Percentiles rank a stretch among this genome's conserved stretches.
Conservation (phyloP, 2,888 invertebrate species). For the Sphaeridia pumilis region DNA sequence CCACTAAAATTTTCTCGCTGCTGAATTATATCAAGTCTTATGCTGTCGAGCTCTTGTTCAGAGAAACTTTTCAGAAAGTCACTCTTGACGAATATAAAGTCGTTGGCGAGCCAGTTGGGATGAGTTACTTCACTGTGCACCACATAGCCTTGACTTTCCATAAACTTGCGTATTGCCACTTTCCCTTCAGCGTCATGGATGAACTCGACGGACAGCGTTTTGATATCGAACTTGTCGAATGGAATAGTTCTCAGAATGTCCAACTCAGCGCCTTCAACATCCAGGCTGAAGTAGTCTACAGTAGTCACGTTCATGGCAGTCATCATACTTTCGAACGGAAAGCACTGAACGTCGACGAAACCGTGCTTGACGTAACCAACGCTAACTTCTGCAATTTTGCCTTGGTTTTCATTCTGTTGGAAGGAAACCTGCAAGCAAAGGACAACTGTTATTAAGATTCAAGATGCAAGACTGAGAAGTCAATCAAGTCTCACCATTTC, state of each 20-base stretch:
- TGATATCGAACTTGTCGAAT: slow-evolving; percentile 44
- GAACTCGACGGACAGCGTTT: slow-evolving; percentile 41
- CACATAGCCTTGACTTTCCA: slow-evolving; percentile 41
- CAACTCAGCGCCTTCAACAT: slow-evolving; percentile 47
- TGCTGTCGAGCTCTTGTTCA: slow-evolving; percentile 5
- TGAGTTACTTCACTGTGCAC: slow-evolving; percentile 41
- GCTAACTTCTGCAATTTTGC: slow-evolving; percentile 38
- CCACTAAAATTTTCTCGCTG: slow-evolving; percentile 10
- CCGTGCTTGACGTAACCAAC: slow-evolving; percentile 34
- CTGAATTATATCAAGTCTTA: slow-evolving; percentile 5
- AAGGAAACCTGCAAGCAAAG: slow-evolving; percentile 40
- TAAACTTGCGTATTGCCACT: slow-evolving; percentile 40
- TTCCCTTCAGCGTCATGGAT: slow-evolving; percentile 41
- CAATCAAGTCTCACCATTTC: slow-evolving; percentile 39
- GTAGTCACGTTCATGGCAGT: slow-evolving; percentile 43
- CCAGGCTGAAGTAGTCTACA: slow-evolving; percentile 47
- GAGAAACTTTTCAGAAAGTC: slow-evolving; percentile 17
- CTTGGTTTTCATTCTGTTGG: slow-evolving; percentile 41
- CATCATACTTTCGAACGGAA: slow-evolving; percentile 45
- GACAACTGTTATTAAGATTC: too few species aligned
- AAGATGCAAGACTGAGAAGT: slow-evolving; percentile 1
- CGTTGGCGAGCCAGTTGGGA: slow-evolving; percentile 43
- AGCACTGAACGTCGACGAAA: slow-evolving; percentile 44
- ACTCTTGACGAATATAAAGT: slow-evolving; percentile 43
- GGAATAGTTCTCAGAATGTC: slow-evolving; percentile 46